Evolutionary conservation across 2,113 vertebrate genomes (phyloP).

Genomic region (Rhodinocichla rosea): DNA sequence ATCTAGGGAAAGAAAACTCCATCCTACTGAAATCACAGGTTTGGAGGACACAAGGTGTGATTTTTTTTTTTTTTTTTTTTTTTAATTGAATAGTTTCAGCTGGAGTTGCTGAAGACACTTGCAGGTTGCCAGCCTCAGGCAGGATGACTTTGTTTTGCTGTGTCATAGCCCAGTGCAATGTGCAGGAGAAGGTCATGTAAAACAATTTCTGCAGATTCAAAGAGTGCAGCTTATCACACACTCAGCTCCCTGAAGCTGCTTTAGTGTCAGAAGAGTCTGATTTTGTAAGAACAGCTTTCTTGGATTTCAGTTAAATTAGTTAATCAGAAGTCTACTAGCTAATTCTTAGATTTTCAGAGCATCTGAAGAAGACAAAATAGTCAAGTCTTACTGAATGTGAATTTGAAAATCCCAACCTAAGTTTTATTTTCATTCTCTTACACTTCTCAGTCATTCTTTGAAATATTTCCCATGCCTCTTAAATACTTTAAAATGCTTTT

Average conservation of each 20-base stretch:
- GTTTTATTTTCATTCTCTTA: not conserved
- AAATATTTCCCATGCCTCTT: not conserved
- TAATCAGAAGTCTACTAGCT: not conserved
- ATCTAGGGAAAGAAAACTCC: not conserved
- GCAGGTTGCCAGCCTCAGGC: not conserved
- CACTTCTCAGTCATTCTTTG: not conserved
- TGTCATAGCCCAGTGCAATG: not conserved
- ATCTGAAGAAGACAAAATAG: not conserved
- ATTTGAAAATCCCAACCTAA: not conserved
- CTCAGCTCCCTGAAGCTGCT: not conserved
- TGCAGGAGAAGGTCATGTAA: not conserved
- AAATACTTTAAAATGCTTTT: not conserved
- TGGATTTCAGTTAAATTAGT: not conserved
- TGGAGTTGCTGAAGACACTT: not conserved
- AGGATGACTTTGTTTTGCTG: not conserved
- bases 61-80: not conserved
- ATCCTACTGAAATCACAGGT: not conserved
- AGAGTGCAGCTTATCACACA: not conserved
- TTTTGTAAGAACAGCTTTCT: not conserved
- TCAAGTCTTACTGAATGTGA: not conserved
- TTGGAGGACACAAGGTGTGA: not conserved
- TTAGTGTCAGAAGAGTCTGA: not conserved
- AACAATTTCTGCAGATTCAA: not conserved
- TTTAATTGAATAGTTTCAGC: not conserved
- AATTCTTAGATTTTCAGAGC: not conserved